A percentile compares a stretch with the other conserved stretches of the same genome.
Conservation (phyloP, 2,888 invertebrate genomes). For the Timema cristinae region DNA sequence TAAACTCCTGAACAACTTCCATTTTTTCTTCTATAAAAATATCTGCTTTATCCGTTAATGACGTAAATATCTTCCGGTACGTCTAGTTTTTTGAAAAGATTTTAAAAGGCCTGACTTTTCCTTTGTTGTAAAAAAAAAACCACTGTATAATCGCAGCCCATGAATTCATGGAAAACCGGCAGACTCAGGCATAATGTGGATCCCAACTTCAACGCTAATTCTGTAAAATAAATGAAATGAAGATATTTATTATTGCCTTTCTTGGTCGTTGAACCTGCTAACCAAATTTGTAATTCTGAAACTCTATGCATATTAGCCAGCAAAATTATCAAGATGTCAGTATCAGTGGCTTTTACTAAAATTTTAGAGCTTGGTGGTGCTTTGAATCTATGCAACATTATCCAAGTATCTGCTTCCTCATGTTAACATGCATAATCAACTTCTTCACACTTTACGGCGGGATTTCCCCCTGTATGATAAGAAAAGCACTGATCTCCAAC, state of each 20-base stretch:
- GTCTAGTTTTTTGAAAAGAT: not conserved
- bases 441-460: slow-evolving; percentile 29
- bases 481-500: not conserved
- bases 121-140: slow-evolving; percentile 6
- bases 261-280: slow-evolving; percentile 24
- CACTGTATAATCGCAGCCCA: slow-evolving; percentile 14
- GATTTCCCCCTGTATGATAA: slow-evolving; percentile 17
- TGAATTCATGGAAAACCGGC: slow-evolving; percentile 14
- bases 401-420: slow-evolving; percentile 38
- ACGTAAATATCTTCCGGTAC: not conserved
- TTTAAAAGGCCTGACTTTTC: not conserved
- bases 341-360: slow-evolving; percentile 35
- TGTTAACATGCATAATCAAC: slow-evolving; percentile 34
- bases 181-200: slow-evolving; percentile 28
- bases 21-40: not conserved
- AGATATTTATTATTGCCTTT: slow-evolving; percentile 24
- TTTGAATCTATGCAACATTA: slow-evolving; percentile 35
- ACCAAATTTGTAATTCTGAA: slow-evolving; percentile 32
- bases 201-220: slow-evolving; percentile 36
- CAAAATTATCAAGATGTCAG: slow-evolving; percentile 36
- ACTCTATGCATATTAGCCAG: slow-evolving; percentile 37
- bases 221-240: slow-evolving; percentile 35
- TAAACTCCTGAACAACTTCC: slow-evolving; percentile 39
- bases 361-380: slow-evolving; percentile 31
- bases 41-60: not conserved